Percentiles rank a stretch among this genome's conserved stretches.
Conservation (phyloP, 2,888 invertebrate genomes). For the Drosophila paucipuncta region DNA sequence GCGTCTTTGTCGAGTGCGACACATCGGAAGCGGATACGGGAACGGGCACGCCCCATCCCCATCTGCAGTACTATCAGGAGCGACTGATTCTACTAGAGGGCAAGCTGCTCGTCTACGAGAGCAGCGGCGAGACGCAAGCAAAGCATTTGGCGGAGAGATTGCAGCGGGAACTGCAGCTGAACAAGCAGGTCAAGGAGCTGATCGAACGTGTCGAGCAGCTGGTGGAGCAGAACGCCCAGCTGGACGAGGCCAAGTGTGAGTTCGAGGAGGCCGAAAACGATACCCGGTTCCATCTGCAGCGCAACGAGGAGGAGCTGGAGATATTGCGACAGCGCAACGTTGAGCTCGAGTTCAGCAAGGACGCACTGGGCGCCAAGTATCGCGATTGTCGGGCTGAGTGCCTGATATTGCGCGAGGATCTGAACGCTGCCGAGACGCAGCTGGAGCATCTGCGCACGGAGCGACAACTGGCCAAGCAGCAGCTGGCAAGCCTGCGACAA, state of each 20-base stretch:
- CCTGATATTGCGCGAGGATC: constrained; percentile 81
- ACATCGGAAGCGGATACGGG: constrained; percentile 57
- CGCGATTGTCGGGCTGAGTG: constrained; percentile 85
- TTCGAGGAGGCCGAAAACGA: constrained; percentile 92
- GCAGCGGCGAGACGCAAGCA: constrained; percentile 88
- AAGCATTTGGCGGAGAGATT: constrained; percentile 88
- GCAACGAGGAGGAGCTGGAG: constrained; percentile 88
- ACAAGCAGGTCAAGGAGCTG: constrained; percentile 85
- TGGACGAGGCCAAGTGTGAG: constrained; percentile 91
- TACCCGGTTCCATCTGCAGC: constrained; percentile 86
- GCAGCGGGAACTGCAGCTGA: constrained; percentile 88
- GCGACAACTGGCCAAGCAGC: constrained; percentile 82
- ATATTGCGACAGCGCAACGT: constrained; percentile 86
- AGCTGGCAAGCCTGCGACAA: constrained; percentile 77
- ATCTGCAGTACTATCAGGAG: constrained; percentile 89
- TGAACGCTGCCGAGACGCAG: constrained; percentile 82
- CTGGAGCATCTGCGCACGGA: constrained; percentile 82
- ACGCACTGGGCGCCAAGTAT: constrained; percentile 87
- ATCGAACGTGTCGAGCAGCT: constrained; percentile 87
- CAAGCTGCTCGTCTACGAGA: constrained; percentile 89
- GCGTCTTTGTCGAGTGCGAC: constrained; percentile 90
- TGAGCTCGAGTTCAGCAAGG: constrained; percentile 87
- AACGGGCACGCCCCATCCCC: constrained; percentile 85
- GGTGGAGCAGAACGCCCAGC: constrained; percentile 88
- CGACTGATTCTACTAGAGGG: constrained; percentile 88